A percentile compares a stretch with the other conserved stretches of the same genome.
These are phyloP conservation scores for Tortricodes alternella DNA, from an alignment of 2,888 invertebrate species.

Conservation along the genomic window DNA sequence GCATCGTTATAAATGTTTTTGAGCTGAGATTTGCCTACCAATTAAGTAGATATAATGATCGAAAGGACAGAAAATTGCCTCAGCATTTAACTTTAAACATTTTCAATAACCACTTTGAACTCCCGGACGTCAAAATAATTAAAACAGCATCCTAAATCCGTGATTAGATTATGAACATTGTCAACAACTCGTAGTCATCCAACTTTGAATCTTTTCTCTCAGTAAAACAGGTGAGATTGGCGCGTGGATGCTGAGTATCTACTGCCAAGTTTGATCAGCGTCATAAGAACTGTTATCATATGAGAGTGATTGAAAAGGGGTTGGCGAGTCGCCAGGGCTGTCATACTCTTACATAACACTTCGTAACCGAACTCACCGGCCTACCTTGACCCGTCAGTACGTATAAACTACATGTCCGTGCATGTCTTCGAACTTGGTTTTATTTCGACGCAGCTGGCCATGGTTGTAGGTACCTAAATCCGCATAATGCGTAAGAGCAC, in stretches of 20 bases:
- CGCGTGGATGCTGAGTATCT: background rate
- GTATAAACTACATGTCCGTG: too few species aligned
- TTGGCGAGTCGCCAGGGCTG: constrained; percentile 20
- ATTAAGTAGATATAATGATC: background rate
- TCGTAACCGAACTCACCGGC: too few species aligned
- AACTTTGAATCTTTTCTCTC: background rate
- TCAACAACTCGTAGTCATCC: background rate
- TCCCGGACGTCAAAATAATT: constrained; percentile 22
- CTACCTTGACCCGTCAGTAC: too few species aligned
- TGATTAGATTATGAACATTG: constrained; percentile 14
- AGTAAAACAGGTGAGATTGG: background rate
- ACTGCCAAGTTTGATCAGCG: constrained; percentile 20
- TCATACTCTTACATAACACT: too few species aligned
- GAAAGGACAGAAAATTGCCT: background rate
- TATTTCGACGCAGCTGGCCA: too few species aligned
- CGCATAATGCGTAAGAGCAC: too few species aligned
- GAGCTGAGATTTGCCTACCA: background rate
- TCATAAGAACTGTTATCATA: constrained; percentile 22
- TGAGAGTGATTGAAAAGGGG: constrained; percentile 23
- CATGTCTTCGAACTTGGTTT: too few species aligned
- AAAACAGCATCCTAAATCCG: constrained; percentile 15
- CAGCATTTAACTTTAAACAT: background rate
- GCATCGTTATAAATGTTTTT: background rate
- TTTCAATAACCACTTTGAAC: constrained; percentile 14
- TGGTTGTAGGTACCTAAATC: too few species aligned